Percentiles rank a stretch among this genome's conserved stretches.
These are phyloP conservation scores for Toxonevra muliebris DNA, from an alignment of 2,888 invertebrate genomes.

Conservation along the genomic window DNA sequence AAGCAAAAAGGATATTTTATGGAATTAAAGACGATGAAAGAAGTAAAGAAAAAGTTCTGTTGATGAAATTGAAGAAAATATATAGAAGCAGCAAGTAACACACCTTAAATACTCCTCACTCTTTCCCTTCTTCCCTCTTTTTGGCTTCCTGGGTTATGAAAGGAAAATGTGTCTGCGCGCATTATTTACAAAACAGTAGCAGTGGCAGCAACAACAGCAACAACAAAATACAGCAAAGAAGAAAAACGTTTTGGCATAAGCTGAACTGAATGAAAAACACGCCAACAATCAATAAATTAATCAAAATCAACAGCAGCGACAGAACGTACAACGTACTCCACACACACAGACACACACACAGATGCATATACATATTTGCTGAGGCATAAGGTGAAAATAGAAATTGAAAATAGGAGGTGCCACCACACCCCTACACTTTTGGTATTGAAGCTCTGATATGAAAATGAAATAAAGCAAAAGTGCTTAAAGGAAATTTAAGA, in stretches of 20 bases:
- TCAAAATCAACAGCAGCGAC: slow-evolving; percentile 50
- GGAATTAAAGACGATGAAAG: too few species aligned
- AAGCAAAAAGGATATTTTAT: too few species aligned
- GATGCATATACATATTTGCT: not conserved
- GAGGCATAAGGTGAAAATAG: not conserved
- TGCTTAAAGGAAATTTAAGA: slow-evolving; percentile 6
- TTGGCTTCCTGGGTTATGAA: not conserved
- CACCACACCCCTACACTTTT: not conserved
- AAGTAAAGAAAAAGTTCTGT: too few species aligned
- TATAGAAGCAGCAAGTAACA: too few species aligned
- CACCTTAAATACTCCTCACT: too few species aligned
- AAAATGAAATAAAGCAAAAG: not conserved
- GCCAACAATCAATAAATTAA: slow-evolving; percentile 61
- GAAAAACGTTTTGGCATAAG: slow-evolving; percentile 1
- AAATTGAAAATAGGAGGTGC: slow-evolving; percentile 16
- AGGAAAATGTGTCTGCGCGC: not conserved
- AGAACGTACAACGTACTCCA: not conserved
- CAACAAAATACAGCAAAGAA: not conserved
- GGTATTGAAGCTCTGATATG: not conserved
- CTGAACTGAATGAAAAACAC: slow-evolving; percentile 39
- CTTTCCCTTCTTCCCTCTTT: too few species aligned
- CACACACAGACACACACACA: not conserved
- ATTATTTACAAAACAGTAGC: slow-evolving; percentile 8
- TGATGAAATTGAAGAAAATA: too few species aligned
- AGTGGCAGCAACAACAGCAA: not conserved